Conservation (phyloP, 2,113 vertebrate genomes). For the Actenoides hombroni region DNA sequence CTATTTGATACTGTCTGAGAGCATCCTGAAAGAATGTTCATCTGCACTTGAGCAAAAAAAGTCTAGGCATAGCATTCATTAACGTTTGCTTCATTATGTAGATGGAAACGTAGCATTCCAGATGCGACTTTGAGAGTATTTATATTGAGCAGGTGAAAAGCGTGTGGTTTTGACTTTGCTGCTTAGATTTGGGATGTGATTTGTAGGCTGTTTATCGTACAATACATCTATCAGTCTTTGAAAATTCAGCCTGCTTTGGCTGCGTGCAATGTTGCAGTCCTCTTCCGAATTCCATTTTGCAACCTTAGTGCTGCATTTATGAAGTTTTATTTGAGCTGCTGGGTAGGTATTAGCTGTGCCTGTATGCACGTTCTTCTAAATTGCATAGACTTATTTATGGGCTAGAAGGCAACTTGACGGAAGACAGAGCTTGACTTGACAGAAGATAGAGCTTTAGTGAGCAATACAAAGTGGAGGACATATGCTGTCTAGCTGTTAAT, state of each 20-base stretch:
- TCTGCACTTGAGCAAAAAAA: background rate
- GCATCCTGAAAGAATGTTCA: background rate
- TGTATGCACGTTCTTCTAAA: background rate
- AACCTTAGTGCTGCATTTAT: background rate
- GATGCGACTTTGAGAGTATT: background rate
- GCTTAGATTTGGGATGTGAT: background rate
- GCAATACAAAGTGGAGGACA: background rate
- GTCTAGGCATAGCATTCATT: background rate
- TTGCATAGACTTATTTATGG: accelerated
- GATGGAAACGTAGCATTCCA: background rate
- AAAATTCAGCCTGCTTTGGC: background rate
- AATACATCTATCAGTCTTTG: background rate
- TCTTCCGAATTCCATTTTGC: background rate
- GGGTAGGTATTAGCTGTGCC: background rate
- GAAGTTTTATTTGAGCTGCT: background rate
- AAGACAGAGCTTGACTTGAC: background rate
- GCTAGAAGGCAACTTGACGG: background rate
- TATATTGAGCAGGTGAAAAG: background rate
- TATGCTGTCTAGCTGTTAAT: background rate
- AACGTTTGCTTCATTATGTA: background rate
- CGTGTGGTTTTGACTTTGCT: background rate
- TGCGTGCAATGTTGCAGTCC: background rate
- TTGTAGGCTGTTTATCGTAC: background rate
- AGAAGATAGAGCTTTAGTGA: background rate
- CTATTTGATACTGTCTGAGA: background rate